Evolutionary conservation across 2,113 vertebrate genomes (phyloP).

Genomic region (mouse (Mus musculus)): GRCm39 chr1:150413501-150414000

Average conservation of each 20-base stretch:
- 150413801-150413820: background rate
- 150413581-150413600: background rate
- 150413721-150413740: background rate
- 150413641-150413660: constrained; percentile 35
- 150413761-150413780: background rate
- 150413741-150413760: background rate
- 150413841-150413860: background rate
- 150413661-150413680: background rate
- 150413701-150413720: background rate
- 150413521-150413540: constrained; percentile 7
- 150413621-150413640: constrained; percentile 51
- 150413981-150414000: background rate
- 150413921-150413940: constrained; percentile 25
- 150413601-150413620: background rate
- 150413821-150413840: background rate
- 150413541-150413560: background rate
- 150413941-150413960: background rate
- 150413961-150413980: background rate
- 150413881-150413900: background rate
- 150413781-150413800: background rate
- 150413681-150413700: background rate
- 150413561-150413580: background rate
- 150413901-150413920: background rate
- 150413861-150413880: background rate
- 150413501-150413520: background rate